Conservation (phyloP, 2,797 vertebrate species). For the Parambassis ranga region DNA sequence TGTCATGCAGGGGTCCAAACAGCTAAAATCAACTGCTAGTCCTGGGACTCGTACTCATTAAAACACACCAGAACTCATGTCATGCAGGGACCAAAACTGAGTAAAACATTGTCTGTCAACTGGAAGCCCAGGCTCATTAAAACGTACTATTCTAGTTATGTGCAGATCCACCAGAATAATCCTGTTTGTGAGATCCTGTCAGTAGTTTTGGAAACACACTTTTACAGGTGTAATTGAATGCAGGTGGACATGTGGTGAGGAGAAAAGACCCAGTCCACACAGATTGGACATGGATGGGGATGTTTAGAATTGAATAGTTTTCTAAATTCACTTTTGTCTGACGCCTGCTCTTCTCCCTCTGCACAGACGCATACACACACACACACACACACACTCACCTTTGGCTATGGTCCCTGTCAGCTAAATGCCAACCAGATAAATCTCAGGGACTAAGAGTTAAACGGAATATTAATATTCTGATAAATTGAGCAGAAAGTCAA, state of each 20-base stretch:
- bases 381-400: conserved; percentile 32
- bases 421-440: conserved; percentile 70
- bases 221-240: conserved; percentile 10
- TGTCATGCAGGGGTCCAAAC: conserved; percentile 34
- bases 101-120: conserved; percentile 41
- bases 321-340: no score
- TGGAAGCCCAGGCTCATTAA: conserved; percentile 44
- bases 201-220: no score
- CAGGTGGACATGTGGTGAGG: not conserved
- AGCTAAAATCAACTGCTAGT: conserved; percentile 19
- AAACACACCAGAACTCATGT: conserved; percentile 18
- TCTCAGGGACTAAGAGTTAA: conserved; percentile 61
- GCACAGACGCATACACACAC: not conserved
- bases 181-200: not conserved
- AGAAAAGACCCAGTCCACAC: no score
- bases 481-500: conserved; percentile 63
- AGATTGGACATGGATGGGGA: no score
- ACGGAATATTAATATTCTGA: conserved; percentile 66
- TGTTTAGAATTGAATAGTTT: no score
- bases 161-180: not conserved
- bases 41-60: conserved; percentile 50
- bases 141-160: conserved; percentile 41
- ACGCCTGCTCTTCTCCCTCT: not conserved
- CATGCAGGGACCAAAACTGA: conserved; percentile 8
- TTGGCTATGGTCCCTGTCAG: conserved; percentile 35